Conservation (phyloP, 30 jellyfish, hydroid and myxozoan species). For the Sanderia malayensis region DNA sequence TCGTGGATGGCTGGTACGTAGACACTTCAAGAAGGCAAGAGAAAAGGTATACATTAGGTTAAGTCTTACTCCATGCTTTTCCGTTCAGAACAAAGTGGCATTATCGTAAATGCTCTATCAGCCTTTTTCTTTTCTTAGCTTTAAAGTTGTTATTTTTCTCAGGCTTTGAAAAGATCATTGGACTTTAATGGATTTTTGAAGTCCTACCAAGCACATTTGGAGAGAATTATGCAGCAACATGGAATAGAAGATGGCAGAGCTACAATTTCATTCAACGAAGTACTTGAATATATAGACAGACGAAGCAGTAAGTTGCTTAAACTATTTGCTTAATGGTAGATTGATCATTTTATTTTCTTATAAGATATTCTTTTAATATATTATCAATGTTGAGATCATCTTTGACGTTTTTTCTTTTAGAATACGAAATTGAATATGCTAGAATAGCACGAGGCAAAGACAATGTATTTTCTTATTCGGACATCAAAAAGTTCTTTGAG, state of each 20-base stretch:
- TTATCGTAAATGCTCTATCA: not conserved
- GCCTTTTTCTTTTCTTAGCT: not conserved
- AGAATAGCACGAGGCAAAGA: not conserved
- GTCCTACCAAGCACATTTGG: conserved; percentile 47
- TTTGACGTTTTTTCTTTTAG: not conserved
- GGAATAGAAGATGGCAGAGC: conserved; percentile 66
- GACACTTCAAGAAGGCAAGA: conserved; percentile 44
- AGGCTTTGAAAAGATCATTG: conserved; percentile 81
- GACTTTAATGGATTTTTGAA: conserved; percentile 67
- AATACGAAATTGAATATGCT: not conserved
- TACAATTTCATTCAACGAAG: conserved; percentile 55
- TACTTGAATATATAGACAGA: conserved; percentile 67
- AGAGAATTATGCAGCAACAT: conserved; percentile 69
- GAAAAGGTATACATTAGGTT: too few relatives aligned
- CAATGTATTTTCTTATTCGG: too few relatives aligned
- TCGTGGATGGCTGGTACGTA: conserved; percentile 77
- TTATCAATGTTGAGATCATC: not conserved
- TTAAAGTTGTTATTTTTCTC: not conserved
- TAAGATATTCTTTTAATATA: not conserved
- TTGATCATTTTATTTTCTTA: not conserved
- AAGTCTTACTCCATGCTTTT: too few relatives aligned
- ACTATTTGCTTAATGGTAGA: not conserved
- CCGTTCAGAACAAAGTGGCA: not conserved
- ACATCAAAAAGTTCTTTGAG: too few relatives aligned
- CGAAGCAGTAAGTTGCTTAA: conserved; percentile 63